A percentile compares a stretch with the other conserved stretches of the same genome.
Evolutionary conservation across 1,140 invertebrate species (phyloP).

Genomic region (Zaprionus ghesquierei): DNA sequence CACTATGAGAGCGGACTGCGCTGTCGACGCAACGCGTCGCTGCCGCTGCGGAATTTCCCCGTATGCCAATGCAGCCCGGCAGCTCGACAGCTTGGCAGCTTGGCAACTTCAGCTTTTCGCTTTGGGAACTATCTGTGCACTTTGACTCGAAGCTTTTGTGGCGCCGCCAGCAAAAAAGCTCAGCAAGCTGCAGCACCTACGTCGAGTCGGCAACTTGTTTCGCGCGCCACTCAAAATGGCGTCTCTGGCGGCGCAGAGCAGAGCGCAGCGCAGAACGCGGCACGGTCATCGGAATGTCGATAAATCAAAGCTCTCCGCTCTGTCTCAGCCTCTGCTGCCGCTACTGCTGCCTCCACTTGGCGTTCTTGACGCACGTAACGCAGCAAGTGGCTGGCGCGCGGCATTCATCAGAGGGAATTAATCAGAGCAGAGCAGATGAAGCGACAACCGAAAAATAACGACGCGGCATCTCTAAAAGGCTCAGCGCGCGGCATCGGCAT

Average conservation of each 20-base stretch:
- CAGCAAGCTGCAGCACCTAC: constrained; percentile 41
- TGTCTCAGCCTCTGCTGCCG: too few species aligned
- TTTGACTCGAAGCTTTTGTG: constrained; percentile 32
- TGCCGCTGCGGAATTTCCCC: not conserved
- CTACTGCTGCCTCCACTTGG: not conserved
- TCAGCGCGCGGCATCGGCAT: not conserved
- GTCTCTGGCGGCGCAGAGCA: constrained; percentile 23
- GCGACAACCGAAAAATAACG: constrained; percentile 77
- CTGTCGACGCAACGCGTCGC: too few species aligned
- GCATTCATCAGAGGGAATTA: constrained; percentile 76
- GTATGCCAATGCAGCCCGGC: constrained; percentile 6
- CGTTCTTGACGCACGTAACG: constrained; percentile 21
- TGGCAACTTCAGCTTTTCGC: constrained; percentile 10
- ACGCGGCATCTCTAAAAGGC: constrained; percentile 69
- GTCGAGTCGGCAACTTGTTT: not conserved
- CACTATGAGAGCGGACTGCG: too few species aligned
- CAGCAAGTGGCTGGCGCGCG: constrained; percentile 46
- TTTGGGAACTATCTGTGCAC: constrained; percentile 34
- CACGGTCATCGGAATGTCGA: constrained; percentile 51
- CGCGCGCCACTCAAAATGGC: constrained; percentile 55
- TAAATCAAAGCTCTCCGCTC: constrained; percentile 63
- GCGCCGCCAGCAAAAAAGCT: not conserved
- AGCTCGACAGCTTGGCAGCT: not conserved
- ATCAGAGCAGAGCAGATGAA: constrained; percentile 67
- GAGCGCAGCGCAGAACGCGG: too few species aligned